Conservation (phyloP, 2,797 vertebrate species). For the Emys orbicularis region DNA sequence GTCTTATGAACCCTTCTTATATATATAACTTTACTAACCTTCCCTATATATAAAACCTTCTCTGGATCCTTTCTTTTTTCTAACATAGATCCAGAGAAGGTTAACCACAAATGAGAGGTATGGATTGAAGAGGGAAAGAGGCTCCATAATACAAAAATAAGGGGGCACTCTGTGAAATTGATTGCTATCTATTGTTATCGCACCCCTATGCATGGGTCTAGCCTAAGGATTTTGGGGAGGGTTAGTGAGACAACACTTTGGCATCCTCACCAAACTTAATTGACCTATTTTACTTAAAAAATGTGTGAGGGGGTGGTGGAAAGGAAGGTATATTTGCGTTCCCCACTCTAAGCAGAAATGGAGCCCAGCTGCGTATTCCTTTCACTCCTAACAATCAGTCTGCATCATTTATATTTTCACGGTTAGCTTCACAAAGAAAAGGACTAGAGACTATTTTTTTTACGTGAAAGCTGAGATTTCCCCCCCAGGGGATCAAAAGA, state of each 20-base stretch:
- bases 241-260: not conserved
- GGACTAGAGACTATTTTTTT: not conserved
- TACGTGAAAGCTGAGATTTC: constrained; percentile 14
- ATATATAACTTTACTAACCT: not conserved
- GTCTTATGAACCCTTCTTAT: not conserved
- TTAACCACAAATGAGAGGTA: not conserved
- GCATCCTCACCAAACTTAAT: not conserved
- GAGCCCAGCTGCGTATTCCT: not conserved
- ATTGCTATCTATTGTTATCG: constrained; percentile 5
- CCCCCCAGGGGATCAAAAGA: constrained; percentile 4
- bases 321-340: constrained; percentile 22
- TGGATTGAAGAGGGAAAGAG: not conserved
- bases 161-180: not conserved
- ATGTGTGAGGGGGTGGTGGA: not conserved
- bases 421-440: constrained; percentile 23
- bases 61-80: not conserved
- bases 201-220: not conserved
- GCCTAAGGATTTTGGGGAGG: not conserved
- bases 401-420: not conserved
- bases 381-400: constrained; percentile 20
- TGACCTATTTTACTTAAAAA: constrained; percentile 34
- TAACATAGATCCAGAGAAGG: not conserved
- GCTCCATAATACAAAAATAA: not conserved
- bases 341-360: not conserved
- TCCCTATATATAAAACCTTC: not conserved